These are phyloP conservation scores for Aquatica leii DNA, from an alignment of 2,888 invertebrate genomes.

Conservation along the genomic window DNA sequence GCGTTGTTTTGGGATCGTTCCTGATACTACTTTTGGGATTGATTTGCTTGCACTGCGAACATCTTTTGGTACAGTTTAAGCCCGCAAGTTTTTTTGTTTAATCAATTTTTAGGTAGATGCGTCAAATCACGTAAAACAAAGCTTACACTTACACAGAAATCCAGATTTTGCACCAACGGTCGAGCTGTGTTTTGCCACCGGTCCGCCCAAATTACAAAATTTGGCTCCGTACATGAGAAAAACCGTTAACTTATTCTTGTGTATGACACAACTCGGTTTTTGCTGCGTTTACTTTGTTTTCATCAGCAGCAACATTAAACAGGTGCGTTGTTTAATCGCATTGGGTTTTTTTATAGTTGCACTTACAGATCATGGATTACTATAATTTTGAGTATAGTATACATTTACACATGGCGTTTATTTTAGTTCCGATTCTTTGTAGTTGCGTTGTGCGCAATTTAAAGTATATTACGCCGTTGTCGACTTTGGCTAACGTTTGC, in stretches of 20 bases:
- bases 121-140: conserved; percentile 71
- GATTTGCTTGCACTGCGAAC: conserved; percentile 92
- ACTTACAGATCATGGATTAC: conserved; percentile 75
- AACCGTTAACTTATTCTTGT: conserved; percentile 85
- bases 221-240: conserved; percentile 72
- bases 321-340: conserved; percentile 68
- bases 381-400: conserved; percentile 71
- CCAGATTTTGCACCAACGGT: conserved; percentile 86
- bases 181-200: conserved; percentile 79
- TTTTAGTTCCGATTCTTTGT: conserved; percentile 75
- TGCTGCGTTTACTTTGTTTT: conserved; percentile 98
- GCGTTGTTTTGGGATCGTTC: conserved; percentile 81
- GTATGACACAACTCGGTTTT: conserved; percentile 96
- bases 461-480: conserved; percentile 79
- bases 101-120: conserved; percentile 69
- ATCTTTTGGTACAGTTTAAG: conserved; percentile 73
- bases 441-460: conserved; percentile 80
- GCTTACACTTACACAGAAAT: conserved; percentile 65
- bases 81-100: too few species aligned
- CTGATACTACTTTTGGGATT: conserved; percentile 82
- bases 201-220: conserved; percentile 71
- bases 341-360: too few species aligned
- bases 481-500: conserved; percentile 79
- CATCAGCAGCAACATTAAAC: conserved; percentile 84
- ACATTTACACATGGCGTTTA: conserved; percentile 77